These are phyloP conservation scores for Acanthoscelides obtectus DNA, from an alignment of 2,888 invertebrate genomes.

Conservation along the genomic window DNA sequence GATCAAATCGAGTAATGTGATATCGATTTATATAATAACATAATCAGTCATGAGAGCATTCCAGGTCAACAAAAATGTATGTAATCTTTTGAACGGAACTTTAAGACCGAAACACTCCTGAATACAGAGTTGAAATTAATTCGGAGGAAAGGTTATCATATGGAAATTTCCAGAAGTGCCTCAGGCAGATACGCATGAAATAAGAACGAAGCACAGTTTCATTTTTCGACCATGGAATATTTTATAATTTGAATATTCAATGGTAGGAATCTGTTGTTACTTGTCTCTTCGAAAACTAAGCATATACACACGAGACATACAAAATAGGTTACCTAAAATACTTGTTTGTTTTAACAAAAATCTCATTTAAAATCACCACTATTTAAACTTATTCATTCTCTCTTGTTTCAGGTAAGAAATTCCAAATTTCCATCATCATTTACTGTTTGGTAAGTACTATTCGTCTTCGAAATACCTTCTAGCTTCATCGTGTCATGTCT, in stretches of 20 bases:
- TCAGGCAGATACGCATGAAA: not conserved
- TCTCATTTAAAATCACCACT: no score
- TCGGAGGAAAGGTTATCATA: not conserved
- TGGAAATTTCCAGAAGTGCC: not conserved
- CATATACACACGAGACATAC: no score
- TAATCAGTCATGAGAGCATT: not conserved
- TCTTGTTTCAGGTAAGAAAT: no score
- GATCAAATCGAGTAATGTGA: no score
- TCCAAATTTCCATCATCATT: no score
- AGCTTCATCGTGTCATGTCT: no score
- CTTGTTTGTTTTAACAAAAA: no score
- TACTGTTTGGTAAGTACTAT: no score
- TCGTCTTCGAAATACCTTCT: no score
- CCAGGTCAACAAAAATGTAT: not conserved
- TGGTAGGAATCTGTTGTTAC: not conserved
- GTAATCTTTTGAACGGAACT: not conserved
- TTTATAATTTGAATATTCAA: not conserved
- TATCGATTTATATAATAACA: not conserved
- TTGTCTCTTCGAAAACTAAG: not conserved
- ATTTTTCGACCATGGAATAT: not conserved
- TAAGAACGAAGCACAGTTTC: not conserved
- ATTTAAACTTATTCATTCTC: no score
- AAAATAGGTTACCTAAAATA: no score
- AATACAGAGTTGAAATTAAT: not conserved
- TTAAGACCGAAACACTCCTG: not conserved